These are phyloP conservation scores for Amiota minor DNA, from an alignment of 2,888 invertebrate genomes.

Conservation along the genomic window DNA sequence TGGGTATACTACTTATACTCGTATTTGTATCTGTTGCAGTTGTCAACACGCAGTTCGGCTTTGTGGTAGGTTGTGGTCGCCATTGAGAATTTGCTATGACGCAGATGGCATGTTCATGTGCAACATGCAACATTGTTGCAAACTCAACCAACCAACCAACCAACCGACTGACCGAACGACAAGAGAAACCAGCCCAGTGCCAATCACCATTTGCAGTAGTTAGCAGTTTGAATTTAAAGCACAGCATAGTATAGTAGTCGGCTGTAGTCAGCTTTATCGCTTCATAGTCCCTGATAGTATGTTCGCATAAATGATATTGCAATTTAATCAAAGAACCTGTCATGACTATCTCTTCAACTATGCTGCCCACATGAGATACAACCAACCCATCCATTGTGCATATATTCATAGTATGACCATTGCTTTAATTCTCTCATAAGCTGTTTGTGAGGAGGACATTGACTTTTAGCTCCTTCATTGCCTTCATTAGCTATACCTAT, in stretches of 20 bases:
- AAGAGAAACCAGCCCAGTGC: background rate
- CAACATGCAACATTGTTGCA: conserved; percentile 7
- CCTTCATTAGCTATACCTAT: background rate
- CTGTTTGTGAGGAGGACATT: conserved; percentile 1
- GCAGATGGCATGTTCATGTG: conserved; percentile 53
- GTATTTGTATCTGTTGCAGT: conserved; percentile 1
- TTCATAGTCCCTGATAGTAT: too few relatives aligned
- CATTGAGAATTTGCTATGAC: background rate
- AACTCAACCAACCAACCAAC: background rate
- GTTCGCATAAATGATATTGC: conserved; percentile 14
- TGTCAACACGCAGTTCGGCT: conserved; percentile 37
- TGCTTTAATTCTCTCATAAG: too few relatives aligned
- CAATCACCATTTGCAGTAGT: too few relatives aligned
- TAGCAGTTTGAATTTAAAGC: too few relatives aligned
- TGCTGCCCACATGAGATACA: background rate
- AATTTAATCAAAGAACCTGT: conserved; percentile 21
- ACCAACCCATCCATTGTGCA: background rate
- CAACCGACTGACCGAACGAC: too few relatives aligned
- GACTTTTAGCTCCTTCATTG: background rate
- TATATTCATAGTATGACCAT: too few relatives aligned
- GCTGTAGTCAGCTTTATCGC: too few relatives aligned
- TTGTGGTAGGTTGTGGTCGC: conserved; percentile 23
- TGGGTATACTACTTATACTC: background rate
- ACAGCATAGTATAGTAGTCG: too few relatives aligned
- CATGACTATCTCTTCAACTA: conserved; percentile 15